Conservation (phyloP, 2,888 invertebrate genomes). For the Imbricaverruca yamaguchii region DNA sequence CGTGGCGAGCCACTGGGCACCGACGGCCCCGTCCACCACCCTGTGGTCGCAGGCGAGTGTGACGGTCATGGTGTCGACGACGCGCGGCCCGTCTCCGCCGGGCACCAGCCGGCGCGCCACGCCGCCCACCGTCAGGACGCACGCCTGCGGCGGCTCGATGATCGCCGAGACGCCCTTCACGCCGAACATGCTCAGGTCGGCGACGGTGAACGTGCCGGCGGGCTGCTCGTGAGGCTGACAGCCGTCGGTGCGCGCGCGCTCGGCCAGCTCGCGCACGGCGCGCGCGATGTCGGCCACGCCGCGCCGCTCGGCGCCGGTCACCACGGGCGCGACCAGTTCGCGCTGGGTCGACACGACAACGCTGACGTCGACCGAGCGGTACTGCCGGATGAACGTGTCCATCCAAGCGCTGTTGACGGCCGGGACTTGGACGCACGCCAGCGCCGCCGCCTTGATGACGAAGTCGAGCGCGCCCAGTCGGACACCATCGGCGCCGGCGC, state of each 20-base stretch:
- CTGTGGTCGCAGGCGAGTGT: constrained; percentile 96
- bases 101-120: constrained; percentile 65
- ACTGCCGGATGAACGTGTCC: constrained; percentile 86
- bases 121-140: constrained; percentile 85
- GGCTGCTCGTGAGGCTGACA: constrained; percentile 84
- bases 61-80: constrained; percentile 70
- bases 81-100: constrained; percentile 62
- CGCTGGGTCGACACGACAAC: constrained; percentile 93
- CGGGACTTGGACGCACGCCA: constrained; percentile 81
- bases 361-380: constrained; percentile 84
- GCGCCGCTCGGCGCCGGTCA: constrained; percentile 82
- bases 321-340: constrained; percentile 94
- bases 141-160: constrained; percentile 91
- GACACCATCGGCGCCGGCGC: constrained; percentile 65
- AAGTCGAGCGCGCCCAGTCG: constrained; percentile 94
- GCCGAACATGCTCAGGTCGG: constrained; percentile 92
- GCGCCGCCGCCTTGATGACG: constrained; percentile 85
- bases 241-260: constrained; percentile 78
- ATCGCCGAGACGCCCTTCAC: constrained; percentile 84
- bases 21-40: constrained; percentile 95
- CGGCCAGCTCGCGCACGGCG: constrained; percentile 69
- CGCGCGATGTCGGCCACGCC: constrained; percentile 75
- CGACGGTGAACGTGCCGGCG: constrained; percentile 91
- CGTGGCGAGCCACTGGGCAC: constrained; percentile 87
- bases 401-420: constrained; percentile 94